Percentiles rank a stretch among this genome's conserved stretches.
These are phyloP conservation scores for Zosterops hypoxanthus DNA, from an alignment of 2,113 vertebrate genomes.

Conservation along the genomic window DNA sequence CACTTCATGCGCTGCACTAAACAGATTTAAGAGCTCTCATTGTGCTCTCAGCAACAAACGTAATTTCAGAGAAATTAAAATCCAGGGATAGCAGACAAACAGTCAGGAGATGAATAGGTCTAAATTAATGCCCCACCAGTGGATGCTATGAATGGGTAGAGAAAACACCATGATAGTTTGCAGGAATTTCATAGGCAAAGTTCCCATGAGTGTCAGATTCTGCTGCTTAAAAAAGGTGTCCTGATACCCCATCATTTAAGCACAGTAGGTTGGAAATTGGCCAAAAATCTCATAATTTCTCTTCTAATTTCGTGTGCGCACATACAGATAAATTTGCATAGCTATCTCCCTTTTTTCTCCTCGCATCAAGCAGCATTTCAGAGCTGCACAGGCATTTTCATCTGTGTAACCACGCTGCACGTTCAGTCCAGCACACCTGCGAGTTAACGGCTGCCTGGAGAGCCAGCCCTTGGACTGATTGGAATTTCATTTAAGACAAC, in stretches of 20 bases:
- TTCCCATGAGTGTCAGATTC: not conserved
- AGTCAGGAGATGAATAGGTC: not conserved
- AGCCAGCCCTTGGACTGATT: not conserved
- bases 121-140: not conserved
- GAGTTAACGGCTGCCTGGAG: constrained; percentile 35
- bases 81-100: not conserved
- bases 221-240: not conserved
- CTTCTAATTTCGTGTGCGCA: not conserved
- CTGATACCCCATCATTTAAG: not conserved
- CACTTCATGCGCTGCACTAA: not conserved
- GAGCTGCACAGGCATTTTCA: not conserved
- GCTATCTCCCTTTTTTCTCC: not conserved
- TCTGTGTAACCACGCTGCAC: not conserved
- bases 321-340: not conserved
- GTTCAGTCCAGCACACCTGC: constrained; percentile 41
- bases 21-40: not conserved
- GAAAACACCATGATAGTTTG: not conserved
- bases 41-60: not conserved
- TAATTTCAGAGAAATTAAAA: not conserved
- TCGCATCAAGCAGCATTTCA: not conserved
- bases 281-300: not conserved
- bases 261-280: not conserved
- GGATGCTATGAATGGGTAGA: not conserved
- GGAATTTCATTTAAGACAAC: constrained; percentile 63
- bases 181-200: not conserved